Evolutionary conservation across 2,888 invertebrate genomes (phyloP).

Genomic region (Cerceris rybyensis): DNA sequence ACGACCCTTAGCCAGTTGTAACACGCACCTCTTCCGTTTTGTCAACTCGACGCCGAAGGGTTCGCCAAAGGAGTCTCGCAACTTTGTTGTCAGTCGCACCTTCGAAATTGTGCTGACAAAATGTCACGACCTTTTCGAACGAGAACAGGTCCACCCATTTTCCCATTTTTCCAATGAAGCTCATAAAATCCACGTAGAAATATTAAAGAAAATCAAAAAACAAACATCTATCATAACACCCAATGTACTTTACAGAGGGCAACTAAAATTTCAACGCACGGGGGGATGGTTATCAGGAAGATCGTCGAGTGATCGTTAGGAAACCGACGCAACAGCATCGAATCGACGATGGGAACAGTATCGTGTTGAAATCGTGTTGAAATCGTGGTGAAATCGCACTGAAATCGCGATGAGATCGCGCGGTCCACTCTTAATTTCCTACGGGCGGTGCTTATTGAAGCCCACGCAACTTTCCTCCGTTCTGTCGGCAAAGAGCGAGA

Average conservation of each 20-base stretch:
- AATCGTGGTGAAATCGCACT: constrained; percentile 1
- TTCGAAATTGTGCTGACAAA: not conserved
- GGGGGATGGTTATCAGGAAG: not conserved
- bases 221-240: too few species aligned
- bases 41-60: constrained; percentile 41
- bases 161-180: too few species aligned
- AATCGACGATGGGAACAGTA: not conserved
- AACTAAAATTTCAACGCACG: not conserved
- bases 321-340: not conserved
- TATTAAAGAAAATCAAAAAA: not conserved
- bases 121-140: too few species aligned
- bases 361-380: not conserved
- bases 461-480: not conserved
- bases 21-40: constrained; percentile 38
- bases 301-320: not conserved
- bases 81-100: constrained; percentile 19
- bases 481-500: not conserved
- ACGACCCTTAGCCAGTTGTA: constrained; percentile 27
- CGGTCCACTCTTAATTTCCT: constrained; percentile 60
- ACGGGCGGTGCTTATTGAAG: constrained; percentile 47
- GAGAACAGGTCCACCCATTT: too few species aligned
- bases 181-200: too few species aligned
- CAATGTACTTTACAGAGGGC: too few species aligned
- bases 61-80: constrained; percentile 20
- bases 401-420: constrained; percentile 35